These are phyloP conservation scores for Ischnura elegans DNA, from an alignment of 2,888 invertebrate species.

Conservation along the genomic window DNA sequence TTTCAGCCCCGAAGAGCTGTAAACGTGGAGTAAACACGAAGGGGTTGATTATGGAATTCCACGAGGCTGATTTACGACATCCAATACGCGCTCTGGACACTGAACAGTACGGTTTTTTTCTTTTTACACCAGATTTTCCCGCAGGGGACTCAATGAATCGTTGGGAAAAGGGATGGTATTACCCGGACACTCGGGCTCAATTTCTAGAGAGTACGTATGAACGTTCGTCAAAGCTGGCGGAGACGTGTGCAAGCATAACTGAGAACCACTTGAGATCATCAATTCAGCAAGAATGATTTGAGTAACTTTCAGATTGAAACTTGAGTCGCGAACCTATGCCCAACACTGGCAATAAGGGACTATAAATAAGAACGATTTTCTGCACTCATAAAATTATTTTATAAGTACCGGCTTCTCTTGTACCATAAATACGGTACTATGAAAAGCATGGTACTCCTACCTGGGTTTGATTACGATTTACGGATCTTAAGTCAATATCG, in stretches of 20 bases:
- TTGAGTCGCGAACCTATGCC: not conserved
- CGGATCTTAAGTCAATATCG: too few relatives aligned
- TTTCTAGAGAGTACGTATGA: not conserved
- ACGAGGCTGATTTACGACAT: constrained; percentile 17
- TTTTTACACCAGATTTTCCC: constrained; percentile 22
- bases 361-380: not conserved
- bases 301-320: not conserved
- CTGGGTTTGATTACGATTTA: too few relatives aligned
- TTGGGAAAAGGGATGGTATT: not conserved
- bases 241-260: not conserved
- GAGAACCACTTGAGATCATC: not conserved
- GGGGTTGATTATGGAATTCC: not conserved
- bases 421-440: too few relatives aligned
- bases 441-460: too few relatives aligned
- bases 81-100: not conserved
- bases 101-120: not conserved
- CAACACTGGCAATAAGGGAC: not conserved
- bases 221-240: not conserved
- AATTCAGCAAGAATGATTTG: not conserved
- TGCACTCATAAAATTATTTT: not conserved
- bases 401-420: too few relatives aligned
- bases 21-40: not conserved
- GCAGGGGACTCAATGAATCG: not conserved
- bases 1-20: not conserved
- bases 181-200: not conserved